Evolutionary conservation across 2,113 vertebrate genomes (phyloP), one percentile per base, ranked within the genome.

Genomic region (Nothobranchius furzeri): DNA sequence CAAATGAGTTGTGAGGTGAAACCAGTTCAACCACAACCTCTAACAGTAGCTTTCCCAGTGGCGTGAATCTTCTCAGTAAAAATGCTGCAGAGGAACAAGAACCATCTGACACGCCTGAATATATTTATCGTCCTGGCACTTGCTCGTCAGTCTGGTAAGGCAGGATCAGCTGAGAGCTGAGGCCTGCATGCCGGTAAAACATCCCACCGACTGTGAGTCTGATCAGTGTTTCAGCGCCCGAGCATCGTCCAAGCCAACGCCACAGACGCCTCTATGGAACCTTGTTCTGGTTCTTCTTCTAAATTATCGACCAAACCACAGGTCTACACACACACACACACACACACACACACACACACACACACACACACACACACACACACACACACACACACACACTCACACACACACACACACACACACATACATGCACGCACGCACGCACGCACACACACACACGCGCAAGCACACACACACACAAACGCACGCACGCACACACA

Each of bases 81-180:
- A 84, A 56, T 76, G 75, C 70, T 71, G 70, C 7, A 0, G 43
- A 20, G 47, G 71, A 81, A 85, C 87, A 86, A 77, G 88, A 90
- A 69, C 76, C 70, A 79, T 56, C 43, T 59, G 88, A 79, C 88
- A 90, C 90, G 70, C 88, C 88, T 84, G 30, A 64, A 81, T 68
- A 78, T 78, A 40, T 76, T 10, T 15, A 73, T 62, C 12, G 62
- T 60, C 46, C 66, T 78, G 83, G 78, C 84, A 82, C 66, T 60
- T 1, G 78, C 73, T 76, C 73, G 82, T 64, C 78, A 85, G 71
- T 89, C 86, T 74, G 59, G 82, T 75, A 80, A 52, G 75, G 86
- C 85, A 67, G 82, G 90, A 86, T 81, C 49, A 45, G 51, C 59
- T 64, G 47, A 60, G 68, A 48, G 70, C 73, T 62, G 79, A 57